Conservation (phyloP, 2,113 vertebrate genomes). For the Pedetes capensis region DNA sequence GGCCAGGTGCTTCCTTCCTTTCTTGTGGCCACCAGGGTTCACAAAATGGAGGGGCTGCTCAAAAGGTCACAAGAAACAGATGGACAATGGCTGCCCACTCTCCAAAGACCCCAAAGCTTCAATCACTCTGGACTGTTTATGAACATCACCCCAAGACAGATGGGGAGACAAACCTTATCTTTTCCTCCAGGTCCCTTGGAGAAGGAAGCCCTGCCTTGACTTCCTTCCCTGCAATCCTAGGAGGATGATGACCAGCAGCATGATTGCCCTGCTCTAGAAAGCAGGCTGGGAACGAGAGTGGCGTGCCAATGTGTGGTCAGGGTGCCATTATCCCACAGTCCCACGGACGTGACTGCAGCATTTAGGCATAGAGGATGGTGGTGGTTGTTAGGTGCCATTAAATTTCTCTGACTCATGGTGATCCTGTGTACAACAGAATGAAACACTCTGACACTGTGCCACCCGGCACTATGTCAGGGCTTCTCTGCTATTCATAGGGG, state of each 20-base stretch:
- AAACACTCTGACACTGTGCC: too few species aligned
- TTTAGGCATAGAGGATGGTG: too few species aligned
- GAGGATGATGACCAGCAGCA: not conserved
- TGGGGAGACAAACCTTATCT: not conserved
- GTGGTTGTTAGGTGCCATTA: too few species aligned
- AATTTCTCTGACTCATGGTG: too few species aligned
- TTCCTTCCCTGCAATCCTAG: not conserved
- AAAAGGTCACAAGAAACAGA: not conserved
- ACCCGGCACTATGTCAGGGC: too few species aligned
- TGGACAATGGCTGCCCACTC: too few species aligned
- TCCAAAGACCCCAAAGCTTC: not conserved
- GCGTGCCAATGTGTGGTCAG: not conserved
- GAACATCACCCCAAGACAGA: not conserved
- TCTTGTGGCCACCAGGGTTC: not conserved
- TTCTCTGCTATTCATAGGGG: too few species aligned
- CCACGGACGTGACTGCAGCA: not conserved
- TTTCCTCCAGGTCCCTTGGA: not conserved
- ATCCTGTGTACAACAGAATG: too few species aligned
- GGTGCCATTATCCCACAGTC: not conserved
- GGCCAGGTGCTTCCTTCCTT: not conserved
- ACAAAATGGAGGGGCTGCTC: not conserved
- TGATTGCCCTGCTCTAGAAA: not conserved
- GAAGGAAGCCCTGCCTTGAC: not conserved
- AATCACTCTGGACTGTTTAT: not conserved
- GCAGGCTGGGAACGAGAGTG: not conserved